Conservation (phyloP, 2,888 invertebrate genomes). For the Xestia xanthographa region DNA sequence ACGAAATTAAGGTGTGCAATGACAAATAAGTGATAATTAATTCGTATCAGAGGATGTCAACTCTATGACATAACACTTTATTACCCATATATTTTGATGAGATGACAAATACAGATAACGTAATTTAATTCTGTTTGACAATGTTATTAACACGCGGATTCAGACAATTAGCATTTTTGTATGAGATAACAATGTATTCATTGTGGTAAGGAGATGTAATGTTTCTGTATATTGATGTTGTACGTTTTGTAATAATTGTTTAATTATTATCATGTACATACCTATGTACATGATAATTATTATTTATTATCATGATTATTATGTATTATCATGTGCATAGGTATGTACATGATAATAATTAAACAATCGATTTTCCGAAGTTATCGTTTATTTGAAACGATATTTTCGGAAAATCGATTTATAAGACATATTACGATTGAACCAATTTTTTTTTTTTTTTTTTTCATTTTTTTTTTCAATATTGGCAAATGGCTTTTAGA, state of each 20-base stretch:
- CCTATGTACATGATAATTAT: too few species aligned
- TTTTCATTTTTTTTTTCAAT: too few species aligned
- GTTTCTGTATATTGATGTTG: slow-evolving; percentile 1
- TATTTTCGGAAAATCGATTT: not conserved
- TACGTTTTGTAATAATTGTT: slow-evolving; percentile 2
- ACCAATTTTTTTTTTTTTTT: too few species aligned
- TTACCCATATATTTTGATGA: slow-evolving; percentile 48
- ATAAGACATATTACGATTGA: too few species aligned
- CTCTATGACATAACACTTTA: slow-evolving; percentile 49
- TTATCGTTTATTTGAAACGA: not conserved
- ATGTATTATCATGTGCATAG: too few species aligned
- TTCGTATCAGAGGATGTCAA: slow-evolving; percentile 35
- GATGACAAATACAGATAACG: slow-evolving; percentile 57
- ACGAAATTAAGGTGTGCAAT: not conserved
- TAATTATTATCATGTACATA: not conserved
- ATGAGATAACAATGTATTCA: slow-evolving; percentile 54
- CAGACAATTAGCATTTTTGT: slow-evolving; percentile 62
- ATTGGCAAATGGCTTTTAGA: not conserved
- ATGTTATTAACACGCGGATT: slow-evolving; percentile 60
- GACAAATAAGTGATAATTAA: slow-evolving; percentile 26
- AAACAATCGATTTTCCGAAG: too few species aligned
- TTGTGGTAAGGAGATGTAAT: slow-evolving; percentile 8
- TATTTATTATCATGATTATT: too few species aligned
- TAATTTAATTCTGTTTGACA: slow-evolving; percentile 56
- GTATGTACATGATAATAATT: too few species aligned